A percentile compares a stretch with the other conserved stretches of the same genome.
Conservation (phyloP, 1,140 invertebrate genomes). For the Trichonephila clavata region DNA sequence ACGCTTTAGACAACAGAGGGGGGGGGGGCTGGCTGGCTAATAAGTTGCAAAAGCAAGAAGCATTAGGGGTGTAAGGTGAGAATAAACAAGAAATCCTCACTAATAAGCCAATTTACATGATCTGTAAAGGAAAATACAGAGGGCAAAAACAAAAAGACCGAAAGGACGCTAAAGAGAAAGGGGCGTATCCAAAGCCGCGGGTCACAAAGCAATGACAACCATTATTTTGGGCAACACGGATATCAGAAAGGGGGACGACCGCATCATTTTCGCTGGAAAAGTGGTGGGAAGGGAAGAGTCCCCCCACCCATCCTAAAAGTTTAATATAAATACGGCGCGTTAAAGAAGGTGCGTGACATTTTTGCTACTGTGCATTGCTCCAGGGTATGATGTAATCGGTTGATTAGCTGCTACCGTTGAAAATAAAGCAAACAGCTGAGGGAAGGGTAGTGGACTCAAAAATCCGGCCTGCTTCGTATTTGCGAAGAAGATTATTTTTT, state of each 20-base stretch:
- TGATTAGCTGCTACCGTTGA: not conserved
- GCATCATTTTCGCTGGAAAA: conserved; percentile 48
- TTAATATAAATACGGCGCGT: conserved; percentile 59
- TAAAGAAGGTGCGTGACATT: conserved; percentile 72
- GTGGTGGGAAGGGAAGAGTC: not conserved
- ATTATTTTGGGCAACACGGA: conserved; percentile 70
- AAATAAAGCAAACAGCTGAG: not conserved
- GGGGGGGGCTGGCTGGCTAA: too few species aligned
- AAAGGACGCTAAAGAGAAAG: conserved; percentile 18
- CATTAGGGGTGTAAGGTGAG: not conserved
- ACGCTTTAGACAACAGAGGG: not conserved
- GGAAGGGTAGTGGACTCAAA: not conserved
- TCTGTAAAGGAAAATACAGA: not conserved
- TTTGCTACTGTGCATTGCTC: conserved; percentile 44
- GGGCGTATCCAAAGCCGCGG: conserved; percentile 51
- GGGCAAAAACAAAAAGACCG: not conserved
- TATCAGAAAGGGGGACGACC: conserved; percentile 58
- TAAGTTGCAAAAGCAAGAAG: not conserved
- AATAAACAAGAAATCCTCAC: not conserved
- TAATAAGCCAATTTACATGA: conserved; percentile 43
- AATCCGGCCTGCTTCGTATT: too few species aligned
- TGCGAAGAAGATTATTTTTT: too few species aligned
- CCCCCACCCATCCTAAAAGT: not conserved
- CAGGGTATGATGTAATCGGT: conserved; percentile 33
- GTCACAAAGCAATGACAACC: conserved; percentile 72